Base-by-base conservation (phyloP, 2,888 invertebrate genomes). In the Vesta saturnalis region DNA sequence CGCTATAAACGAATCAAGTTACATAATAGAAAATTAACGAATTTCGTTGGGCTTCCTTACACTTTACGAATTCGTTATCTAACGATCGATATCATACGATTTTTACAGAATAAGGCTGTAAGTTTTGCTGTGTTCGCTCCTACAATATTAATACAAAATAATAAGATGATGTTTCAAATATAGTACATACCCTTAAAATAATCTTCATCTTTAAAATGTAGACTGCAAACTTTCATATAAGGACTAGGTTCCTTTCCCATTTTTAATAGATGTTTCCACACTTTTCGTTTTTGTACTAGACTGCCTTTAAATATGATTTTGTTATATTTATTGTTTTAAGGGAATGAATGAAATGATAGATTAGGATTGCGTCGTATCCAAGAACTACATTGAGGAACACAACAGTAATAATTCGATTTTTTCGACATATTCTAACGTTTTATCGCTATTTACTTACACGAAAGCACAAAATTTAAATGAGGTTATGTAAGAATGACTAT, bases 211-310 rank as follows among this genome's bases (percentile, higher is more conserved):
- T 23, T 23, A 23, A 23, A 23, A 8, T 23, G 23, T 23, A 23
- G 23, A 23, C 23, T 23, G 23, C 23, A 23, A 23, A 23, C 23
- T 23, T 23, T 23, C 23, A 23, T 23, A 23, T 5, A 23, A 23
- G 23, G 23, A 23, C 23, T 23, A 43, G 43, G 43, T 43, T 43
- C 14, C 14, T 43, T 43, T 43, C 43, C 43, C 43, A 43, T 43
- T 43, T 43, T 43, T 43, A 43, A 43, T 43, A 43, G 43, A 43
- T 43, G 43, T 43, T 43, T 43, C 43, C 43, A 43, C 43, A 43
- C 43, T 43, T 14, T 43, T 43, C 43, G 43, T n/a, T 43, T 43
- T 43, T 43, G 43, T 14, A 43, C 43, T 43, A 43, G 43, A 43
- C 43, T 43, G 43, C 14, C 14, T 43, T 43, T 43, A 14, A 43